Evolutionary conservation across 2,797 vertebrate species (phyloP), one percentile per base, ranked within the genome.

Genomic region (Cephalopachus bancanus): DNA sequence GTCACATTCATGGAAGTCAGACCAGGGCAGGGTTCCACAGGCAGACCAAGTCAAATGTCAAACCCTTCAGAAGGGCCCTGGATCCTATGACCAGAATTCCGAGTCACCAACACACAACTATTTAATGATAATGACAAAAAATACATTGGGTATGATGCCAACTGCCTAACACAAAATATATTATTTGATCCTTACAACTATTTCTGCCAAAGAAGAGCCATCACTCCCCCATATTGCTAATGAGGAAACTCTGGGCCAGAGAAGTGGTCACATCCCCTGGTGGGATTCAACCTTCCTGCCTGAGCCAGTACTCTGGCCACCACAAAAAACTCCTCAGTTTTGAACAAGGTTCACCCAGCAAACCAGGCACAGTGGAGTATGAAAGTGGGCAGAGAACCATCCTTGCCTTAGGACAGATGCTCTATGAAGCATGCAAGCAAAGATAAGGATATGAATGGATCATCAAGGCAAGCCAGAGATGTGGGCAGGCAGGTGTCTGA

Each of bases 141-240:
- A 22, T 1, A 44, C 26, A 59, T 0, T 0, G 49, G 71, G 71
- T 20, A 24, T 22, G 9, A n/a, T 2, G 60, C 65, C 90, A 84
- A 89, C 14, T 7, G 26, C 22, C 89, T 60, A 59, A 33, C 20
- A 26, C 74, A 65, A 64, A 93, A 44, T n/a, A 59, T 6, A 75
- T 33, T 14, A 62, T 37, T 71, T n/a, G 53, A 83, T 79, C 62
- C 91, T 85, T 55, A 30, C 3, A 57, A 75, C 2, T 44, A 69
- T 84, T 94, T 74, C 89, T 83, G 28, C 74, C 65, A 92, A 83
- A 51, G 12, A 49, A 37, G 53, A 84, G 51, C 84, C 92, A 80
- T 74, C 62, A 49, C 55, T 67, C 16, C 44, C n/a, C n/a, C 62
- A 81, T 22, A 19, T 20, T 67, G 28, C 55, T n/a, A 74, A 28